phyloP scores from a whole-genome alignment of 2,113 vertebrate genomes.

The Otis tarda region DNA sequence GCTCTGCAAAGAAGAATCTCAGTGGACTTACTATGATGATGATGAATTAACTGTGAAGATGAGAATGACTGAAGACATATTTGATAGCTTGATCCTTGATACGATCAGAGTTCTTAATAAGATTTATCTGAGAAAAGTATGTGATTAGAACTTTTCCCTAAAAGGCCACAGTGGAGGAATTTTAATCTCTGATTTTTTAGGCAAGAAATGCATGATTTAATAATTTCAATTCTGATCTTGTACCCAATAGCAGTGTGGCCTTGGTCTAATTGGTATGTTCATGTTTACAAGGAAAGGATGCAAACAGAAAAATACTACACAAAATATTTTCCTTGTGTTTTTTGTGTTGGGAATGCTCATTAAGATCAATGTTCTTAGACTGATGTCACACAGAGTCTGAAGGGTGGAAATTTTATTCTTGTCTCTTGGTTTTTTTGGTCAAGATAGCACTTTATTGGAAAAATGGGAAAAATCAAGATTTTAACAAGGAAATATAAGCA shows the following conservation, averaged over 20 bases:
- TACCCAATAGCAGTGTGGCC: not conserved
- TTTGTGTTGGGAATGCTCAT: not conserved
- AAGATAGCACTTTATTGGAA: not conserved
- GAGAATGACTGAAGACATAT: constrained; percentile 71
- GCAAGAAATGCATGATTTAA: not conserved
- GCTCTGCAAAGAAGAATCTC: constrained; percentile 65
- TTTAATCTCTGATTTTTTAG: not conserved
- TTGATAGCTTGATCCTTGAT: constrained; percentile 69
- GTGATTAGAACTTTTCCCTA: not conserved
- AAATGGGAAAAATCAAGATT: not conserved
- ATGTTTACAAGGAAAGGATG: not conserved
- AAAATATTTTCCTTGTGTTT: not conserved
- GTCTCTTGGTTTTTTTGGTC: not conserved
- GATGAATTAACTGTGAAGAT: constrained; percentile 76
- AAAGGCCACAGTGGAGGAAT: not conserved
- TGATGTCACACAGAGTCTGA: not conserved
- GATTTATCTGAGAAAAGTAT: constrained; percentile 34
- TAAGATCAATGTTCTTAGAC: not conserved
- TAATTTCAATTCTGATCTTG: not conserved
- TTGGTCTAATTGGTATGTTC: not conserved
- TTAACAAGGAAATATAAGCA: not conserved
- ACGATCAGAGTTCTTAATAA: constrained; percentile 71
- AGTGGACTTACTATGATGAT: constrained; percentile 65
- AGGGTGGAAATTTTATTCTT: not conserved
- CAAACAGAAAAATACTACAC: not conserved